phyloP scores from a whole-genome alignment of 2,797 vertebrate species.

The Amblyraja radiata region DNA sequence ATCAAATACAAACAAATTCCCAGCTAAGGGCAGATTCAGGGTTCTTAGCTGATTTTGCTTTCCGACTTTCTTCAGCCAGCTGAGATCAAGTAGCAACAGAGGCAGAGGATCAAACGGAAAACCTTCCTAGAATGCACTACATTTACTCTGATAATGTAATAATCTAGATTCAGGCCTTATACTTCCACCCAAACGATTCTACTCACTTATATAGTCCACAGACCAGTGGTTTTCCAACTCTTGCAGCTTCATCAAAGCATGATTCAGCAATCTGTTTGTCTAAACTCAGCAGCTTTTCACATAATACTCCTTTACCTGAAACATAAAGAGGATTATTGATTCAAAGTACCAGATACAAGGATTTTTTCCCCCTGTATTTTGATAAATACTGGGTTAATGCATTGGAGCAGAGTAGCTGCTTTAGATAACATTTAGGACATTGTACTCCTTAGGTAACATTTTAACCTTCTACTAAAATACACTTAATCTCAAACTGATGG shows the following conservation, averaged over 20 bases:
- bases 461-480: not conserved
- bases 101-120: constrained; percentile 21
- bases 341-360: not conserved
- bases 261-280: constrained; percentile 45
- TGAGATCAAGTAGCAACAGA: constrained; percentile 3
- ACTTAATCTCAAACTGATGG: not conserved
- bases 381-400: too few species aligned
- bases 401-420: not conserved
- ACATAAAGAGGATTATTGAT: constrained; percentile 28
- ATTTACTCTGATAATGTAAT: not conserved
- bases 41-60: not conserved
- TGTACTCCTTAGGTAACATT: not conserved
- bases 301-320: constrained; percentile 53
- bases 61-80: not conserved
- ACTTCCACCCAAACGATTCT: not conserved
- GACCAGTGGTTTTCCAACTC: constrained; percentile 46
- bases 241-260: constrained; percentile 49
- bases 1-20: not conserved
- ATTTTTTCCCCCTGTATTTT: not conserved
- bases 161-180: not conserved
- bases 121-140: rapidly evolving
- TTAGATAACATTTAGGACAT: not conserved
- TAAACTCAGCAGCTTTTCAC: constrained; percentile 47
- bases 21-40: not conserved
- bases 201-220: constrained; percentile 56